Percentiles rank a stretch among this genome's conserved stretches.
These are phyloP conservation scores for Bradynema listronoti DNA, from an alignment of 1,140 invertebrate species.

Conservation along the genomic window DNA sequence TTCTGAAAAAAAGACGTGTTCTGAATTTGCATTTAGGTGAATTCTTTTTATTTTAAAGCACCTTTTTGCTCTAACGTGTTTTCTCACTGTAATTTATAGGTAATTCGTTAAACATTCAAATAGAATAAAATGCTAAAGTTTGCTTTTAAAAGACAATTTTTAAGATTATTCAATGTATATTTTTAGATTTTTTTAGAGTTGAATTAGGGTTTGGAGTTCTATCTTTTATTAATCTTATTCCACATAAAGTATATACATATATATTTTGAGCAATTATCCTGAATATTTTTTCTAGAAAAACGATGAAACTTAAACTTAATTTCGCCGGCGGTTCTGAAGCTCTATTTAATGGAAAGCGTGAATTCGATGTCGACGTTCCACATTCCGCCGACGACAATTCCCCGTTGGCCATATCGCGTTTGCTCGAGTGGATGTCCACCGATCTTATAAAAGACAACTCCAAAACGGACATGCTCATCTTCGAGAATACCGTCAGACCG, in stretches of 20 bases:
- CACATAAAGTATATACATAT: background rate
- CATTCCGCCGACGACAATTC: background rate
- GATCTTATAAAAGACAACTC: conserved; percentile 20
- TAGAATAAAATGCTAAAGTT: background rate
- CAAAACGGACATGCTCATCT: conserved; percentile 39
- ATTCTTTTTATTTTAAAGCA: too few species aligned
- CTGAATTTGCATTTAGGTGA: too few species aligned
- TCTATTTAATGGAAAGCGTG: conserved; percentile 11
- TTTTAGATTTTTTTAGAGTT: conserved; percentile 11
- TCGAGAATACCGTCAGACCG: conserved; percentile 60
- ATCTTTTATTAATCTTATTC: background rate
- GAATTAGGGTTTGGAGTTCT: background rate
- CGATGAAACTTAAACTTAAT: conserved; percentile 1
- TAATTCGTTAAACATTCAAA: background rate
- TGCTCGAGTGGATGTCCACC: conserved; percentile 14
- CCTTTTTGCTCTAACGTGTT: too few species aligned
- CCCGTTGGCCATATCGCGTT: background rate
- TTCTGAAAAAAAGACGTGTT: background rate
- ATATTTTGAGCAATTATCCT: conserved; percentile 3
- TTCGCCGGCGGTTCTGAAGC: conserved; percentile 17
- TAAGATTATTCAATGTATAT: conserved; percentile 14
- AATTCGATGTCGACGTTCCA: background rate
- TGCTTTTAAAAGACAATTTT: conserved; percentile 23
- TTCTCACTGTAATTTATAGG: background rate
- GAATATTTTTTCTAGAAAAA: background rate